Conservation (phyloP, 2,888 invertebrate genomes). For the Caenorhabditis becei region DNA sequence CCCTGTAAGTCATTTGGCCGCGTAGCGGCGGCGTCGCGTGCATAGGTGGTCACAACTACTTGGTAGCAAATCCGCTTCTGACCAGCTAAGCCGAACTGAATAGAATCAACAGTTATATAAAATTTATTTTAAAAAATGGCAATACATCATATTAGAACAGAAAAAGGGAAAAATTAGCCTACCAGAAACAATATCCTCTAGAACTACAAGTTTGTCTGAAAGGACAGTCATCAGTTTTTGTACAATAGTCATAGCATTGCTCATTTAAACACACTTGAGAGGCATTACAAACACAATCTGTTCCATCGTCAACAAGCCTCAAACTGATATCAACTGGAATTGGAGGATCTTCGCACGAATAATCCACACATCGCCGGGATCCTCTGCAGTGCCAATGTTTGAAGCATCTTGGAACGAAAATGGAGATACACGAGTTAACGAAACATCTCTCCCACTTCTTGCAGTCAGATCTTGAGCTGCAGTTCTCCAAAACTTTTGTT, state of each 20-base stretch:
- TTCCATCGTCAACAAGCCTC: not conserved
- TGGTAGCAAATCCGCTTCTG: too few species aligned
- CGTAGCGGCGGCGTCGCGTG: too few species aligned
- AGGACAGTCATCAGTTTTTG: not conserved
- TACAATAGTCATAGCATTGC: not conserved
- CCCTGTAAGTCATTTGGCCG: too few species aligned
- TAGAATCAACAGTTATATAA: too few species aligned
- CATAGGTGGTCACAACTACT: too few species aligned
- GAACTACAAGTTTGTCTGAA: not conserved
- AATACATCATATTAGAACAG: too few species aligned
- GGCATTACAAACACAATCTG: not conserved
- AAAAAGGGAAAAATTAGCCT: too few species aligned
- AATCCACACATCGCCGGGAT: not conserved
- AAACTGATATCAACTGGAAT: not conserved
- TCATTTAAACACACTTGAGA: not conserved
- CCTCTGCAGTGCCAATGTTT: not conserved
- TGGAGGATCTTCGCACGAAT: not conserved
- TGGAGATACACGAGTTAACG: not conserved
- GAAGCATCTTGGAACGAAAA: not conserved
- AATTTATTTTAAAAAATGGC: too few species aligned
- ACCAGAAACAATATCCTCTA: too few species aligned
- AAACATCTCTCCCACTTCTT: not conserved
- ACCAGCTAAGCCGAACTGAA: too few species aligned
- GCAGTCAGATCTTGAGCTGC: not conserved
- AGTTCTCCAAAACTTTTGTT: not conserved